Percentiles rank a stretch among this genome's conserved stretches.
Conservation (phyloP, 2,113 vertebrate genomes). For the Oryzias javanicus region DNA sequence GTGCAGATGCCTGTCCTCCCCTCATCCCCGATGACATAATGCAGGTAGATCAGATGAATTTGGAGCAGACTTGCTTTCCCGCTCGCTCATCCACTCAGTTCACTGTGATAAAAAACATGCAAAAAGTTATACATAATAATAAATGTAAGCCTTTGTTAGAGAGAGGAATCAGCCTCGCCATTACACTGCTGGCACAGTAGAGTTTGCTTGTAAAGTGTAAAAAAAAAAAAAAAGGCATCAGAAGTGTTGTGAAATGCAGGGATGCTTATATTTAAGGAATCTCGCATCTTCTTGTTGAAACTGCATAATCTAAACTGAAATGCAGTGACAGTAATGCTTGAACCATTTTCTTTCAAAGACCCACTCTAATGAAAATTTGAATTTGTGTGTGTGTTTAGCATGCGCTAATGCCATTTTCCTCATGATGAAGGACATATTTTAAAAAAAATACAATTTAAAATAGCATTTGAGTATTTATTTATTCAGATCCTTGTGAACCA, state of each 20-base stretch:
- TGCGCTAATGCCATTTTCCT: no score
- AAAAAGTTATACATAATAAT: slow-evolving; percentile 31
- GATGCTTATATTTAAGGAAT: neutral
- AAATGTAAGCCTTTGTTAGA: slow-evolving; percentile 14
- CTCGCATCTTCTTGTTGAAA: slow-evolving; percentile 17
- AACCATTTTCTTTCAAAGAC: no score
- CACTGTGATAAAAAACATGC: slow-evolving; percentile 21
- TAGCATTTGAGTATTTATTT: no score
- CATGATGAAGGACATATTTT: no score
- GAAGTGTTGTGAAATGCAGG: neutral
- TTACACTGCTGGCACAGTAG: neutral
- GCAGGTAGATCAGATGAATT: slow-evolving; percentile 41
- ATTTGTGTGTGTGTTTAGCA: no score
- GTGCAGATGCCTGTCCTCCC: slow-evolving; percentile 59
- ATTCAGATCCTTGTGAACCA: no score
- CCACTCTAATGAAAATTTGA: no score
- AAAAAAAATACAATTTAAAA: no score
- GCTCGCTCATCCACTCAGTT: slow-evolving; percentile 21
- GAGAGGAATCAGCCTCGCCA: slow-evolving; percentile 10
- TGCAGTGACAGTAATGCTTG: slow-evolving; percentile 6
- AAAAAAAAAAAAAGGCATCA: neutral
- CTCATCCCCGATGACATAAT: slow-evolving; percentile 55
- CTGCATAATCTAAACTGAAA: slow-evolving; percentile 27
- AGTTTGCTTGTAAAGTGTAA: neutral
- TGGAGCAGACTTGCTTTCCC: slow-evolving; percentile 43